Percentiles rank a stretch among this genome's conserved stretches.
These are phyloP conservation scores for Yponomeuta plumbellus DNA, from an alignment of 2,888 invertebrate species.

Conservation along the genomic window DNA sequence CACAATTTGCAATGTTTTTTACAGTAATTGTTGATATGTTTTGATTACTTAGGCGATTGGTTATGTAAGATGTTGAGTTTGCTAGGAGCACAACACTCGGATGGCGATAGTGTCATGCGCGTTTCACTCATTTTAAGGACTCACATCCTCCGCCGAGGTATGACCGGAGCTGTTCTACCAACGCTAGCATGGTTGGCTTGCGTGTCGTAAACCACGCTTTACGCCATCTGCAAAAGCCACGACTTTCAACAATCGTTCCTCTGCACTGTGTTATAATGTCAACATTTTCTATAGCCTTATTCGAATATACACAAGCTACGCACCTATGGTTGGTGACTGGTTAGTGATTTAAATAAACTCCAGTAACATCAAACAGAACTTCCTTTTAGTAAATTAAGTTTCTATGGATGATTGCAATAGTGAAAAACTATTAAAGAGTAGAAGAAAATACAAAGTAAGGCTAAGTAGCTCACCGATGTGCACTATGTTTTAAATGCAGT, in stretches of 20 bases:
- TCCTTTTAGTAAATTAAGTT: background rate
- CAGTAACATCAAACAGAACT: background rate
- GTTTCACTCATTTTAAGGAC: slow-evolving; percentile 34
- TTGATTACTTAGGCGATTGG: background rate
- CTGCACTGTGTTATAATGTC: slow-evolving; percentile 22
- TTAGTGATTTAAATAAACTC: slow-evolving; percentile 6
- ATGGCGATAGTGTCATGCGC: background rate
- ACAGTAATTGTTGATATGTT: background rate
- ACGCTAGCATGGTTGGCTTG: slow-evolving; percentile 72
- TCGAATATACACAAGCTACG: background rate
- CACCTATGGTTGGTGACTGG: background rate
- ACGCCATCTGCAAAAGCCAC: slow-evolving; percentile 71
- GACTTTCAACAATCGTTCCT: slow-evolving; percentile 38
- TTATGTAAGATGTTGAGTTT: slow-evolving; percentile 3
- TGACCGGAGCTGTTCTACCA: slow-evolving; percentile 72
- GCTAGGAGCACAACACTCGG: background rate
- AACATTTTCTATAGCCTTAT: slow-evolving; percentile 3
- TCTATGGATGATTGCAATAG: too few species aligned
- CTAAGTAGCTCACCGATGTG: too few species aligned
- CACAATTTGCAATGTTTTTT: background rate
- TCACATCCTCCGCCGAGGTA: slow-evolving; percentile 75
- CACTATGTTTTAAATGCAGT: too few species aligned
- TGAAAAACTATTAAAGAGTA: background rate
- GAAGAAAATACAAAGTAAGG: too few species aligned
- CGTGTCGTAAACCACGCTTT: slow-evolving; percentile 62